These are phyloP conservation scores for Drosophila sproati DNA, from an alignment of 1,140 invertebrate species.

Conservation along the genomic window DNA sequence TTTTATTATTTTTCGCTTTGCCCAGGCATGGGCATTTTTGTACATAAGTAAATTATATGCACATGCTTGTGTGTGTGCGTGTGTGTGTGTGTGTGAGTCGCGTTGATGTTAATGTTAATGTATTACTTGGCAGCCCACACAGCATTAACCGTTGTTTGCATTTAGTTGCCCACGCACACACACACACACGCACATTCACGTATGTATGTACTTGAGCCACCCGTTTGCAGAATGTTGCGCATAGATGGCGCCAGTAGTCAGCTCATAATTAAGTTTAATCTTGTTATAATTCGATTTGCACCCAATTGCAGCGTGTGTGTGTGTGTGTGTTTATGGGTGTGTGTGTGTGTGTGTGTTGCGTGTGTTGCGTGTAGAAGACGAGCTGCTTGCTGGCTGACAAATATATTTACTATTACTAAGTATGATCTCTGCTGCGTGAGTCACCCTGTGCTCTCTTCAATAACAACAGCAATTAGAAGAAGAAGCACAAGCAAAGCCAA, in stretches of 20 bases:
- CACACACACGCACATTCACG: background rate
- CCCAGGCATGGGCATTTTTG: constrained; percentile 33
- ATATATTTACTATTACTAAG: too few relatives aligned
- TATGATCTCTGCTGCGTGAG: too few relatives aligned
- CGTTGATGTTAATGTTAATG: constrained; percentile 60
- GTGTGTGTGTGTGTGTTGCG: background rate
- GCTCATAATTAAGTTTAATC: constrained; percentile 1
- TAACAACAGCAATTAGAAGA: too few relatives aligned
- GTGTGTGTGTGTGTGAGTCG: constrained; percentile 2
- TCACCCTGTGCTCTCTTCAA: too few relatives aligned
- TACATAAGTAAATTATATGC: constrained; percentile 1
- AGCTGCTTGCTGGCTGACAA: background rate
- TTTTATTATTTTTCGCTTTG: constrained; percentile 36
- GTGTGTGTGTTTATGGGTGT: background rate
- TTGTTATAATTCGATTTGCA: constrained; percentile 19
- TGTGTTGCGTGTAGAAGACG: background rate
- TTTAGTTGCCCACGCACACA: background rate
- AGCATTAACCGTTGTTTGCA: constrained; percentile 36
- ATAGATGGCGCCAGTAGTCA: background rate
- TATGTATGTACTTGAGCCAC: background rate
- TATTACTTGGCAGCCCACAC: constrained; percentile 54
- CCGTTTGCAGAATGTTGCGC: background rate
- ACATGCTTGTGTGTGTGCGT: constrained; percentile 1
- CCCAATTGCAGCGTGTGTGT: constrained; percentile 37
- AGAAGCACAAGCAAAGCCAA: too few relatives aligned